Percentiles rank a stretch among this genome's conserved stretches.
These are phyloP conservation scores for Pocota personata DNA, from an alignment of 2,888 invertebrate genomes.

Conservation along the genomic window DNA sequence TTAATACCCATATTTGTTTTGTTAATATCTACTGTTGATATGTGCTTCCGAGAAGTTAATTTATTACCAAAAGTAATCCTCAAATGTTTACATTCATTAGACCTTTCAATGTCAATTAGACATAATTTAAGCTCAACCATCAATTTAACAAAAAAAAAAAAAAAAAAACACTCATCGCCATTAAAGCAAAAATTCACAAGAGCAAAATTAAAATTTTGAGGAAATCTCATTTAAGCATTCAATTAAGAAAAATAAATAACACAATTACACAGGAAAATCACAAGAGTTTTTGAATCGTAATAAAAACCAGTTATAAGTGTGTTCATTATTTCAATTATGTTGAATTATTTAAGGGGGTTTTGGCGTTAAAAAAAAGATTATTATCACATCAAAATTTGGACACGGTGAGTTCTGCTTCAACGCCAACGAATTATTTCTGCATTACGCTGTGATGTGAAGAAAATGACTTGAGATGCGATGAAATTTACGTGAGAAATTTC, in stretches of 20 bases:
- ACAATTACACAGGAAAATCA: not conserved
- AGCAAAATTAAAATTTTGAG: not conserved
- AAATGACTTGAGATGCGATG: not conserved
- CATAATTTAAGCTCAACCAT: not conserved
- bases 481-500: not conserved
- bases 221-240: not conserved
- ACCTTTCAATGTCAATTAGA: constrained; percentile 39
- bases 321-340: constrained; percentile 2
- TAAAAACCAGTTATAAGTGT: constrained; percentile 18
- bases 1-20: not conserved
- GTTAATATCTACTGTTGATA: not conserved
- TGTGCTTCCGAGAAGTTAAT: constrained; percentile 14
- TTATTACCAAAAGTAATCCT: constrained; percentile 9
- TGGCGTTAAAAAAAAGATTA: not conserved
- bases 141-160: too few relatives aligned
- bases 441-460: not conserved
- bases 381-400: not conserved
- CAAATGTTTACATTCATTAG: constrained; percentile 26
- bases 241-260: constrained; percentile 3
- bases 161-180: not conserved
- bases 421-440: not conserved
- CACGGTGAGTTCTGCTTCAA: not conserved
- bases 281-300: constrained; percentile 1
- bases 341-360: not conserved
- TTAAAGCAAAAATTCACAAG: not conserved